Base-by-base conservation (phyloP, 2,797 vertebrate species). In the Gila robusta region DNA sequence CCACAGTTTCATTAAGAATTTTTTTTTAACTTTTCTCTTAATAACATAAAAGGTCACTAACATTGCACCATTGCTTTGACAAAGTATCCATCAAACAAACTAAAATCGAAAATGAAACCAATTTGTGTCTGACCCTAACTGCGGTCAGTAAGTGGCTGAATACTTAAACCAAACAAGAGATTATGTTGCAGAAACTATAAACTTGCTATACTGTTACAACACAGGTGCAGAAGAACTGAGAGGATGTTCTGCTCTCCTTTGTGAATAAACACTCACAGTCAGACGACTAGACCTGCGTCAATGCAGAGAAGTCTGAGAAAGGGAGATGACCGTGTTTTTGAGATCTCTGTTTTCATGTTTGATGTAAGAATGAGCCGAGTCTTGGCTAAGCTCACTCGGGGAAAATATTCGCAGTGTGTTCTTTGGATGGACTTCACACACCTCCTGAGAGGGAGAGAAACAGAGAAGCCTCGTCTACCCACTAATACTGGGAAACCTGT, bases 401-500 rank as follows among this genome's bases (percentile, higher is more conserved):
- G 91, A 94, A 95, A 95, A 95, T 92, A 95, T 93, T 93, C 87
- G 66, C 56, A 88, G 91, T 95, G 94, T 95, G 94, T 95, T 92
- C 92, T 87, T 96, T 96, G 95, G 96, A 95, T 84, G 64, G 91
- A 95, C 94, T 94, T 96, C 94, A 96, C 49, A 95, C 84, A 85
- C 87, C 90, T 91, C 82, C 82, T 14, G 88, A 88, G 88, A 92
- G 88, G 89, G 76, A 10, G 79, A 90, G 82, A 91, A 90, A 91
- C 91, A 88, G 90, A 83, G 78, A 85, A 82, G 79, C 49, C 66
- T 78, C 23, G 28, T 74, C 67, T 78, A 83, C 39, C 62, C 56
- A 49, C 71, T 11, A 79, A 79, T 35, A 56, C 76, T 79, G 66
- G 37, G 66, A 66, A 66, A 66, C 26, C 28, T 66, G 64, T 28